Evolutionary conservation across 30 jellyfish, hydroid and myxozoan species (phyloP), one percentile per base, ranked within the genome.

Genomic region (Aurelia aurita complex sp. Pacific): DNA sequence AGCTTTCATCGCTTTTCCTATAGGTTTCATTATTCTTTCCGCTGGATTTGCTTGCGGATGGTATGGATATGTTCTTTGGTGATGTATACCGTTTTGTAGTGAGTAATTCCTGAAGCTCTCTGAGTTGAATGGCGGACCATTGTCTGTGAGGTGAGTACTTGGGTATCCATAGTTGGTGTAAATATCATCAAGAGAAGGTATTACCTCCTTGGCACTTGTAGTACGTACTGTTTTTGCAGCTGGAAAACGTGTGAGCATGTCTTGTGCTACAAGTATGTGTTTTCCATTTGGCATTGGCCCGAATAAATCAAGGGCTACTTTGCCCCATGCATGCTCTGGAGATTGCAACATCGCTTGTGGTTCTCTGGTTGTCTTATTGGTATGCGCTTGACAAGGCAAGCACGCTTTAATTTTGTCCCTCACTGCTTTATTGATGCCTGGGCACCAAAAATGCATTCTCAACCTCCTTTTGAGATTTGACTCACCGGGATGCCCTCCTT

Each of bases 401-500:
- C 93, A 89, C 7, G 23, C 42, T n/a, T 57, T 53, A 35, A 89
- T 19, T 38, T 63, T 54, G 16, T 29, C 63, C 38, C 17, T 68
- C 19, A 71, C 89, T 11, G 64, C 62, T 23, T 89, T 64, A 55
- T 89, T 63, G 61, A 80, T 33, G 46, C 72, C 67, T 38, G 86
- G 90, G 72, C 35, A 89, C 97, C 92, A 80, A 38, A 89, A 81
- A 54, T 81, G 89, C 23, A 35, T 32, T 64, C 93, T 86, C 23
- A 89, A 42, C 46, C 89, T 62, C 38, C 89, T 57, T 74, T 80
- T 80, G 19, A 76, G 23, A 35, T 82, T 53, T 13, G 46, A 42
- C 68, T 7, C 79, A 1, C 94, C 97, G 0, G 86, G 94, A 68
- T 79, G 88, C n/a, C 94, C 88, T 68, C 90, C 90, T 51, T 81